A percentile compares a stretch with the other conserved stretches of the same genome.
Evolutionary conservation across 2,797 vertebrate species (phyloP).

Genomic region (Neosilurus hyrtlii): DNA sequence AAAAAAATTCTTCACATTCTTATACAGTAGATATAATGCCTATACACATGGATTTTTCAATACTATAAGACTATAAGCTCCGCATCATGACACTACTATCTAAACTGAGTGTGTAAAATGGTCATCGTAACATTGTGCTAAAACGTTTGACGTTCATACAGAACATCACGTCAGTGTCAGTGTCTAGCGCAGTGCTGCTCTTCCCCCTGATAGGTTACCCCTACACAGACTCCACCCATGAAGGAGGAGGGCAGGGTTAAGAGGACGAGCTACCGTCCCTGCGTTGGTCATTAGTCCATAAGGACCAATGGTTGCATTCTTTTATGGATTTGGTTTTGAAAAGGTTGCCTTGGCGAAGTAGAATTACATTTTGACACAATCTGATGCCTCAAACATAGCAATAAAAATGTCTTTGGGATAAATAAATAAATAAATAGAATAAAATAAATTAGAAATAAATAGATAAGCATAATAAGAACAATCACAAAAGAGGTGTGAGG

Average conservation of each 20-base stretch:
- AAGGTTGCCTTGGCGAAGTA: slow-evolving; percentile 63
- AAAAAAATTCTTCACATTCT: slow-evolving; percentile 1
- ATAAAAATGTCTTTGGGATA: slow-evolving; percentile 54
- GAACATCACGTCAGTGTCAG: slow-evolving; percentile 31
- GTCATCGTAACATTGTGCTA: slow-evolving; percentile 35
- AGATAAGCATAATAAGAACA: slow-evolving; percentile 67
- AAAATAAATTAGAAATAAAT: slow-evolving; percentile 34
- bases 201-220: slow-evolving; percentile 43
- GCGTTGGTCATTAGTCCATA: slow-evolving; percentile 50
- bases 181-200: slow-evolving; percentile 61
- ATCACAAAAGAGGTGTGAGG: slow-evolving; percentile 60
- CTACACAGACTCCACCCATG: slow-evolving; percentile 48
- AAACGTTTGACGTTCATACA: slow-evolving; percentile 15
- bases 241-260: slow-evolving; percentile 50
- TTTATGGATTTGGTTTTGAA: slow-evolving; percentile 69
- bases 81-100: slow-evolving; percentile 7
- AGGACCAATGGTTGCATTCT: slow-evolving; percentile 66
- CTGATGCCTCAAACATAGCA: slow-evolving; percentile 63
- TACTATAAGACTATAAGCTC: slow-evolving; percentile 12
- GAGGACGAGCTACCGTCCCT: slow-evolving; percentile 53
- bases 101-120: slow-evolving; percentile 34
- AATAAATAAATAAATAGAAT: slow-evolving; percentile 45
- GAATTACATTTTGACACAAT: slow-evolving; percentile 52
- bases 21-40: slow-evolving; percentile 18
- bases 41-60: slow-evolving; percentile 4